Evolutionary conservation across 2,888 invertebrate genomes (phyloP).

Genomic region (Margaritifera margaritifera): DNA sequence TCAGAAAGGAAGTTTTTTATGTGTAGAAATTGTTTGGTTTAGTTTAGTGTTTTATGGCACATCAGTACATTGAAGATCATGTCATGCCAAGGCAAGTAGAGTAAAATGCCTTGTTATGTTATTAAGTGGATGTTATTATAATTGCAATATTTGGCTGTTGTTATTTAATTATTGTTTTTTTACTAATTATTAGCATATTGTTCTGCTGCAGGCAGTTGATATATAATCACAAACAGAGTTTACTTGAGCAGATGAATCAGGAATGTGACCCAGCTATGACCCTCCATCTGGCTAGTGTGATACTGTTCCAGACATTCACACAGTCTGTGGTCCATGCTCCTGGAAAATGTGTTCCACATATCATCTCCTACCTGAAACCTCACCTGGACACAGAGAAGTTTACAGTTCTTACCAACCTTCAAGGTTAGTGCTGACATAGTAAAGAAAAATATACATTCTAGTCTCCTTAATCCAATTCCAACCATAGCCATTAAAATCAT

Average conservation of each 20-base stretch:
- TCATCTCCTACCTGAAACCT: constrained; percentile 83
- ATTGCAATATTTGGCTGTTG: not conserved
- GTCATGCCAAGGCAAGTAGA: too few relatives aligned
- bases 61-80: too few relatives aligned
- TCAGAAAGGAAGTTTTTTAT: too few relatives aligned
- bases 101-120: too few relatives aligned
- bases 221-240: constrained; percentile 85
- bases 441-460: not conserved
- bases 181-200: not conserved
- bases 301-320: constrained; percentile 86
- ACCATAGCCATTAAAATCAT: not conserved
- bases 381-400: constrained; percentile 81
- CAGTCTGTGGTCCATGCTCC: constrained; percentile 92
- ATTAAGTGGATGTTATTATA: too few relatives aligned
- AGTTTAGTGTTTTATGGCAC: too few relatives aligned
- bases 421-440: constrained; percentile 79
- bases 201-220: constrained; percentile 79
- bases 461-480: not conserved
- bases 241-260: constrained; percentile 83
- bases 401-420: constrained; percentile 80
- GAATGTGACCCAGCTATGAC: constrained; percentile 68
- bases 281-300: constrained; percentile 69
- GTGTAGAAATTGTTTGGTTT: too few relatives aligned
- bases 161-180: too few relatives aligned
- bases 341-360: constrained; percentile 90